Conservation (phyloP, 2,888 invertebrate species). For the Brachynemurus nebulosus region DNA sequence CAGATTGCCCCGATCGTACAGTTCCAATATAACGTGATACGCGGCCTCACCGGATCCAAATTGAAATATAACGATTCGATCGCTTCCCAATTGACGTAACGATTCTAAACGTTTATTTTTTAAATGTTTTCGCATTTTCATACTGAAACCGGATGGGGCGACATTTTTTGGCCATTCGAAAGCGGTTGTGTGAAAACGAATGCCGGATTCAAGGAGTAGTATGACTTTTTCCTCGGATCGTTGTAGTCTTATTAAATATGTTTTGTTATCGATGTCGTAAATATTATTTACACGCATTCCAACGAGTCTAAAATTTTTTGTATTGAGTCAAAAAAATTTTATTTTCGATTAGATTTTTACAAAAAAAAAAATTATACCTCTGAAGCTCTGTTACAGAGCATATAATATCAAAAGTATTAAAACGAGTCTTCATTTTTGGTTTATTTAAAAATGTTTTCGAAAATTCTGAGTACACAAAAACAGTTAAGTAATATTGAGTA, state of each 20-base stretch:
- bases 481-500: too few relatives aligned
- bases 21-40: conserved; percentile 87
- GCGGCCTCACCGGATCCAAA: conserved; percentile 90
- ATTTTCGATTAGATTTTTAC: not conserved
- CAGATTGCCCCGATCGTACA: conserved; percentile 94
- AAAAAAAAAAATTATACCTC: conserved; percentile 39
- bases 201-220: conserved; percentile 86
- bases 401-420: conserved; percentile 84
- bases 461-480: too few relatives aligned
- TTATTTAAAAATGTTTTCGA: too few relatives aligned
- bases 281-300: conserved; percentile 94
- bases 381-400: conserved; percentile 79
- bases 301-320: too few relatives aligned
- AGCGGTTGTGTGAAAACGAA: conserved; percentile 81
- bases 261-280: conserved; percentile 94
- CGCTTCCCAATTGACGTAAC: conserved; percentile 75
- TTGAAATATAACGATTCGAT: conserved; percentile 87
- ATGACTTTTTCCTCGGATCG: conserved; percentile 78
- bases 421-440: conserved; percentile 82
- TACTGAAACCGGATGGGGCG: conserved; percentile 89
- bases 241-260: conserved; percentile 80
- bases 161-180: conserved; percentile 99
- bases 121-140: conserved; percentile 97
- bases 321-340: conserved; percentile 21
- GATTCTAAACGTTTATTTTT: conserved; percentile 87